Base-by-base conservation (phyloP, 2,113 vertebrate species). In the Cyprinodon brontotheroides region DNA sequence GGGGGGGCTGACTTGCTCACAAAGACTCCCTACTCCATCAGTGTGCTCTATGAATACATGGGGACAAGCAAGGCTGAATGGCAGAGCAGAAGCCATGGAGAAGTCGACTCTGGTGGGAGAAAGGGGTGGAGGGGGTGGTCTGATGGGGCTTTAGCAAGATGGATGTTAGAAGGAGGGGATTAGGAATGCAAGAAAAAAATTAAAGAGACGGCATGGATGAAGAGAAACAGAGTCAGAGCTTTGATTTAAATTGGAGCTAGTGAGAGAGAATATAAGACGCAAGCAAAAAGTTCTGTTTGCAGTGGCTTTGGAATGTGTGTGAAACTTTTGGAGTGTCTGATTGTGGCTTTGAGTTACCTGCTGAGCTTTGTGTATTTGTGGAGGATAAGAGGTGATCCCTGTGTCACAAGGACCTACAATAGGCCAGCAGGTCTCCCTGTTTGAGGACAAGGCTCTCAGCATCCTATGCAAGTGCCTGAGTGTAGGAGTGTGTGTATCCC, bases 21-120 rank as follows among this genome's bases (percentile, higher is more conserved):
- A 98, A 97, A 97, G 93, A 95, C 88, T 84, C 86, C 75, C 95
- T 89, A 91, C 39, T 88, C 92, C 93, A 94, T 95, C 95, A 94
- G 92, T 83, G 92, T 78, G 53, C 91, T 92, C 94, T 89, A 95
- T 96, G 96, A 96, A 96, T 96, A 94, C 94, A 95, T 94, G 92
- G 85, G 92, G 94, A 92, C 95, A 95, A 86, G 90, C 91, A 73
- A 4, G 88, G 80, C 82, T 93, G 88, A 93, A 94, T 93, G 78
- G 86, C 85, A 90, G 87, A 82, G 83, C 86, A 90, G 87, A 89
- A 92, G 87, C 90, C 70, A 37, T 72, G 83, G 84, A 84, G 86
- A 68, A 86, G 84, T 89, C 47, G 83, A 86, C 86, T 89, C 86
- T 36, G 17, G 65, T 37, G 70, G 77, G 75, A 57, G 50, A 47